phyloP scores from a whole-genome alignment of 2,113 vertebrate genomes.

The Pholis gunnellus region DNA sequence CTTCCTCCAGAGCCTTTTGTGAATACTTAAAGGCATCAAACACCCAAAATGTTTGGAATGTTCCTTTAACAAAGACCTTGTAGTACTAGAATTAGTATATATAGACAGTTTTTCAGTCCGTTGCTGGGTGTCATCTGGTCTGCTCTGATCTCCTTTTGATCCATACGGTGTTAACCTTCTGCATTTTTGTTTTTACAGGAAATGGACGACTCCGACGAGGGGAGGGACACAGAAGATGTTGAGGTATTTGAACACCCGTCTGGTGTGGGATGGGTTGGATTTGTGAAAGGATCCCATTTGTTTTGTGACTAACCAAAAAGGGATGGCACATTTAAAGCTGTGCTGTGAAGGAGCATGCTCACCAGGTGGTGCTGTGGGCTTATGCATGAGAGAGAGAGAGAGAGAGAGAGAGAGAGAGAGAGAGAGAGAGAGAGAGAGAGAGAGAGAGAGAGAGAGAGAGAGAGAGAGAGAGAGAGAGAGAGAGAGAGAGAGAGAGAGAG shows the following conservation, averaged over 20 bases:
- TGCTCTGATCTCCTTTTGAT: background rate
- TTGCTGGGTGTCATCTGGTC: background rate
- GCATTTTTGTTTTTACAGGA: conserved; percentile 90
- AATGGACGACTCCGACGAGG: conserved; percentile 97
- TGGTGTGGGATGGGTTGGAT: conserved; percentile 48
- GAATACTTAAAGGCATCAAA: background rate
- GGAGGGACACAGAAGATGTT: conserved; percentile 92
- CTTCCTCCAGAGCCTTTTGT: background rate
- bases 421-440: too few relatives aligned
- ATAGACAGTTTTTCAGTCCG: background rate
- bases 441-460: too few relatives aligned
- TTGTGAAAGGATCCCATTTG: conserved; percentile 9
- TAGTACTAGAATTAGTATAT: background rate
- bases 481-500: too few relatives aligned
- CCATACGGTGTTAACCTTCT: conserved; percentile 57
- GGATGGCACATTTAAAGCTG: background rate
- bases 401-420: too few relatives aligned
- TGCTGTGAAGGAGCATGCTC: conserved; percentile 10
- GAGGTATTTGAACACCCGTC: conserved; percentile 89
- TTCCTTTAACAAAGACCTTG: conserved; percentile 6
- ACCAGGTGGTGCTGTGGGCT: conserved; percentile 73
- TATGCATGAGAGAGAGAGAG: too few relatives aligned
- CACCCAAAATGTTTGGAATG: background rate
- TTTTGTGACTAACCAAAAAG: conserved; percentile 42
- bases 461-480: too few relatives aligned